These are phyloP conservation scores for Dinothrombium tinctorium DNA, from an alignment of 1,140 invertebrate genomes.

Conservation along the genomic window DNA sequence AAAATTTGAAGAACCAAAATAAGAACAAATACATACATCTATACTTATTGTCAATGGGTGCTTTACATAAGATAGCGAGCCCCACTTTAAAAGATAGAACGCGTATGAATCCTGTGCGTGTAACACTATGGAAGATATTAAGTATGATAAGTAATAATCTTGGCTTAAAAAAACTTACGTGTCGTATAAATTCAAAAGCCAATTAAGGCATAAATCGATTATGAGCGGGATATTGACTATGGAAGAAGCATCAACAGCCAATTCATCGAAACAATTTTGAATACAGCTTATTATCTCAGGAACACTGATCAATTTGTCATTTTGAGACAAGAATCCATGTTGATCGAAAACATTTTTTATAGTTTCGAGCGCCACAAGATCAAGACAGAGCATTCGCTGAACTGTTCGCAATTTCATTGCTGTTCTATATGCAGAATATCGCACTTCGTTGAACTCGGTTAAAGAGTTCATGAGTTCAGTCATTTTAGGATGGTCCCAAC, in stretches of 20 bases:
- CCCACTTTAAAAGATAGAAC: slow-evolving; percentile 97
- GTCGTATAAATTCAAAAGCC: slow-evolving; percentile 95
- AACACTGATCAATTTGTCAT: slow-evolving; percentile 80
- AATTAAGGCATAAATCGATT: slow-evolving; percentile 87
- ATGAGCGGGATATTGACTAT: slow-evolving; percentile 50
- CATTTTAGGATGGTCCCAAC: slow-evolving; percentile 49
- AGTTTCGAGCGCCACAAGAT: slow-evolving; percentile 53
- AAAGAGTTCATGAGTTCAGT: slow-evolving; percentile 32
- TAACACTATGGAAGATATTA: slow-evolving; percentile 6
- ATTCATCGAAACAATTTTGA: slow-evolving; percentile 66
- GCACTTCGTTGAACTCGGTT: slow-evolving; percentile 76
- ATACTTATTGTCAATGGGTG: slow-evolving; percentile 94
- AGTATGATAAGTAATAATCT: too few species aligned
- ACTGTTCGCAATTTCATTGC: slow-evolving; percentile 90
- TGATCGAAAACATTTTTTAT: slow-evolving; percentile 81
- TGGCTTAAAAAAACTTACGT: too few species aligned
- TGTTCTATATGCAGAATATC: slow-evolving; percentile 93
- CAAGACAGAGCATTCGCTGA: slow-evolving; percentile 65
- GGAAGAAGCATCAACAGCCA: slow-evolving; percentile 35
- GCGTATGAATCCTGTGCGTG: slow-evolving; percentile 83
- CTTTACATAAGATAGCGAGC: slow-evolving; percentile 63
- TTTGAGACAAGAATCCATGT: slow-evolving; percentile 71
- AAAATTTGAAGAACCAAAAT: too few species aligned
- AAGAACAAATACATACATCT: slow-evolving; percentile 52
- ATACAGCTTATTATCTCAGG: slow-evolving; percentile 83